These are phyloP conservation scores for Harlomillsia oculata DNA, from an alignment of 1,140 invertebrate genomes.

Conservation along the genomic window DNA sequence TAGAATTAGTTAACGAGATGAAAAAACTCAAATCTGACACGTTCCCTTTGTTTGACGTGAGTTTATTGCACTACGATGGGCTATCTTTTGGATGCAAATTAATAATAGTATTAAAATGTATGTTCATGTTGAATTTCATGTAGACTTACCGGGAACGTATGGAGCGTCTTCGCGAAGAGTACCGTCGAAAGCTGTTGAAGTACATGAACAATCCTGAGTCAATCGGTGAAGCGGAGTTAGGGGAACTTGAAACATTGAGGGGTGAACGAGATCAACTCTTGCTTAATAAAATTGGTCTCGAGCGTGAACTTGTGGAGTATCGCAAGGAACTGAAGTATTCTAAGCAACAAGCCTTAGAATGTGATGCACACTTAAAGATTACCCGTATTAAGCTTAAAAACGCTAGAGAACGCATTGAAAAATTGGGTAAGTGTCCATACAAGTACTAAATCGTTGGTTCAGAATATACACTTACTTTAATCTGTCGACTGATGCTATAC, in stretches of 20 bases:
- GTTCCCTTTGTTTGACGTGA: constrained; percentile 16
- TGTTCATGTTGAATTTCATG: too few relatives aligned
- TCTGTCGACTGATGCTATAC: too few relatives aligned
- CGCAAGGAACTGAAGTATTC: constrained; percentile 14
- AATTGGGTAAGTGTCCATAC: neutral
- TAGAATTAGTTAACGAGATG: constrained; percentile 12
- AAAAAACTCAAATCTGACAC: constrained; percentile 21
- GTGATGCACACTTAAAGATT: constrained; percentile 21
- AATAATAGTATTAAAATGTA: too few relatives aligned
- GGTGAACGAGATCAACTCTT: constrained; percentile 20
- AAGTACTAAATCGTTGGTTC: neutral
- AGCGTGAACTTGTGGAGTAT: constrained; percentile 12
- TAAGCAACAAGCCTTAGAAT: constrained; percentile 8
- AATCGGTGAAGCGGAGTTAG: neutral
- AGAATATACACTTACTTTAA: too few relatives aligned
- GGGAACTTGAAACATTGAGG: constrained; percentile 20
- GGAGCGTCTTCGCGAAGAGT: constrained; percentile 11
- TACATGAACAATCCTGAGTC: constrained; percentile 7
- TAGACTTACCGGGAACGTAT: constrained; percentile 21
- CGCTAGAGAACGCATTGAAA: neutral
- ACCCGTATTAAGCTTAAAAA: constrained; percentile 10
- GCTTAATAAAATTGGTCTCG: constrained; percentile 2
- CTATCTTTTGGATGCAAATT: neutral
- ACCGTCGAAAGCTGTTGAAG: constrained; percentile 17
- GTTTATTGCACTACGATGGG: neutral